These are phyloP conservation scores for Caracal caracal DNA, from an alignment of 2,113 vertebrate species.

Conservation along the genomic window DNA sequence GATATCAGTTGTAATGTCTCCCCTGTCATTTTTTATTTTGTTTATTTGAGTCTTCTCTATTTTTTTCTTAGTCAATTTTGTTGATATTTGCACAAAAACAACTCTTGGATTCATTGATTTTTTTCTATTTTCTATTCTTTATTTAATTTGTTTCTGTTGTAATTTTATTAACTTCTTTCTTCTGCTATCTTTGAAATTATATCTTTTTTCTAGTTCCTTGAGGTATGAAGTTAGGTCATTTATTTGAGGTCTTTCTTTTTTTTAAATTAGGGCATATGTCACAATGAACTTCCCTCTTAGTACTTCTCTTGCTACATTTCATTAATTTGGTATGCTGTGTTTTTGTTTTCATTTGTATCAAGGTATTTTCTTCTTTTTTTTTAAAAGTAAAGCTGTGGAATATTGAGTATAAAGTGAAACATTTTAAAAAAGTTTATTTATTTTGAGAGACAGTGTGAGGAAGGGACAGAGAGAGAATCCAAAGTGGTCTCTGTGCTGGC, in stretches of 20 bases:
- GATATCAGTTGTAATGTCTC: not conserved
- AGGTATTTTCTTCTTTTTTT: not conserved
- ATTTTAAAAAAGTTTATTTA: too few relatives aligned
- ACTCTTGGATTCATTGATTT: not conserved
- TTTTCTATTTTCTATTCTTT: not conserved
- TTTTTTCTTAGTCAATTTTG: not conserved
- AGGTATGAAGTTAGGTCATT: not conserved
- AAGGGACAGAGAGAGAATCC: too few relatives aligned
- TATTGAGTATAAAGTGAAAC: too few relatives aligned
- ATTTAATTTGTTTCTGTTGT: not conserved
- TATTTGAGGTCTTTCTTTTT: not conserved
- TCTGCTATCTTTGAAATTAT: not conserved
- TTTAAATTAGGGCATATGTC: not conserved
- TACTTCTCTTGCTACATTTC: not conserved
- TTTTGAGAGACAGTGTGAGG: too few relatives aligned
- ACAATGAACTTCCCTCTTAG: not conserved
- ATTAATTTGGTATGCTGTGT: not conserved
- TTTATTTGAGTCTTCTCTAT: not conserved
- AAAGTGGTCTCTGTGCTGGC: too few relatives aligned
- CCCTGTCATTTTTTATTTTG: not conserved
- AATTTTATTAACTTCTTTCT: not conserved
- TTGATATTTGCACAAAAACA: not conserved
- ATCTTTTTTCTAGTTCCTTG: not conserved
- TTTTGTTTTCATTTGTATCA: not conserved
- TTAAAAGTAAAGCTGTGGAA: too few relatives aligned